Conservation (phyloP, 2,888 invertebrate genomes). For the Cyrtodaria siliqua region DNA sequence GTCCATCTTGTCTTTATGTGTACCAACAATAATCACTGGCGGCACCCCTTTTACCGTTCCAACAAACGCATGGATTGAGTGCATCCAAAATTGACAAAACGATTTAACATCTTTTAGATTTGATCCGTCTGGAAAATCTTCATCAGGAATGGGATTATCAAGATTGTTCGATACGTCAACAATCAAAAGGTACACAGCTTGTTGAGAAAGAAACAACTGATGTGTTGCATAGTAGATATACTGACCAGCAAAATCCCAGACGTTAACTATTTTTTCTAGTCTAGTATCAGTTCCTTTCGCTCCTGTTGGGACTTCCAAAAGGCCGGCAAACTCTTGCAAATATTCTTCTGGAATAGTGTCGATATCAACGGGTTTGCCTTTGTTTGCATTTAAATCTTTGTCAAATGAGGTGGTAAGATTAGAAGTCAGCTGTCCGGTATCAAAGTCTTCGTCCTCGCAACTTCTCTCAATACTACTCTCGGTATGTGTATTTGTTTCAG, state of each 20-base stretch:
- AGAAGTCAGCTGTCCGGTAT: too few relatives aligned
- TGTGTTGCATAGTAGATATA: slow-evolving; percentile 34
- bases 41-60: slow-evolving; percentile 31
- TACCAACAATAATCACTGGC: slow-evolving; percentile 38
- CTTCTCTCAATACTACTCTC: too few relatives aligned
- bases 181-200: slow-evolving; percentile 20
- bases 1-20: slow-evolving; percentile 26
- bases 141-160: neutral
- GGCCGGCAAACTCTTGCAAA: too few relatives aligned
- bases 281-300: too few relatives aligned
- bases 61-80: slow-evolving; percentile 36
- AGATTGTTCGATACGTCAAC: slow-evolving; percentile 10
- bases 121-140: neutral
- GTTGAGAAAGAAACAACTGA: slow-evolving; percentile 22
- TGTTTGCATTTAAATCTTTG: too few relatives aligned
- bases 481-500: neutral
- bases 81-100: slow-evolving; percentile 28
- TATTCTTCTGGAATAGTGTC: too few relatives aligned
- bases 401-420: too few relatives aligned
- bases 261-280: neutral
- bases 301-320: too few relatives aligned
- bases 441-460: too few relatives aligned
- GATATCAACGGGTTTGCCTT: too few relatives aligned
- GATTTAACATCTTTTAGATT: neutral
- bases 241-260: slow-evolving; percentile 37